phyloP scores from a whole-genome alignment of 2,888 invertebrate species.

The Zele albiditarsus region DNA sequence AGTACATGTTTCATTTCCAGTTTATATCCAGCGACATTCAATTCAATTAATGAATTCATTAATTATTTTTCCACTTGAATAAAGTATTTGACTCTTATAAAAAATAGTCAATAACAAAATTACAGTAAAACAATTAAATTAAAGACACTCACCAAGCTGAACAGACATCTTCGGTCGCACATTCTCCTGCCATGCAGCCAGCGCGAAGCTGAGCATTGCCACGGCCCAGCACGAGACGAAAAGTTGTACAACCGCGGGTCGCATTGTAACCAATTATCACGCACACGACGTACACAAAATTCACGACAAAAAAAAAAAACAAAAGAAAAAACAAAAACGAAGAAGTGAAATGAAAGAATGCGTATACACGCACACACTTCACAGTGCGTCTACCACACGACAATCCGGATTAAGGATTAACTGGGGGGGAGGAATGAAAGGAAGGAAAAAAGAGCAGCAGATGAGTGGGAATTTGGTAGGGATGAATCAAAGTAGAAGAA shows the following conservation, averaged over 20 bases:
- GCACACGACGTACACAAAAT: conserved; percentile 23
- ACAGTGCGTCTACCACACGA: not conserved
- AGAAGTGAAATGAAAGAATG: not conserved
- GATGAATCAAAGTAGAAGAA: too few species aligned
- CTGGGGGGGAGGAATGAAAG: too few species aligned
- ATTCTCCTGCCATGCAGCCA: conserved; percentile 91
- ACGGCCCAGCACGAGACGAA: conserved; percentile 75
- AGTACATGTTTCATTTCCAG: too few species aligned
- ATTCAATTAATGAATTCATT: too few species aligned
- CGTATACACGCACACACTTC: conserved; percentile 25
- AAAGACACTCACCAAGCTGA: conserved; percentile 85
- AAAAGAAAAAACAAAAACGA: not conserved
- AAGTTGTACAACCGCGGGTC: conserved; percentile 54
- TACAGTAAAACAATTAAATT: not conserved
- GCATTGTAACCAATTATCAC: conserved; percentile 44
- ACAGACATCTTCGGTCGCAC: conserved; percentile 94
- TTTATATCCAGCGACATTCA: too few species aligned
- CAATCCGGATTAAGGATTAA: too few species aligned
- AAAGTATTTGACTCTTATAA: too few species aligned
- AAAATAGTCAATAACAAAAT: conserved; percentile 3
- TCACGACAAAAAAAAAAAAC: not conserved
- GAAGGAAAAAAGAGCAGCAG: too few species aligned
- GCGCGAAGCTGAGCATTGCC: conserved; percentile 64
- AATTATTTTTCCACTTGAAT: too few species aligned
- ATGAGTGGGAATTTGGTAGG: too few species aligned